A percentile compares a stretch with the other conserved stretches of the same genome.
Evolutionary conservation across 2,888 invertebrate genomes (phyloP).

Genomic region (Ctena decussata): DNA sequence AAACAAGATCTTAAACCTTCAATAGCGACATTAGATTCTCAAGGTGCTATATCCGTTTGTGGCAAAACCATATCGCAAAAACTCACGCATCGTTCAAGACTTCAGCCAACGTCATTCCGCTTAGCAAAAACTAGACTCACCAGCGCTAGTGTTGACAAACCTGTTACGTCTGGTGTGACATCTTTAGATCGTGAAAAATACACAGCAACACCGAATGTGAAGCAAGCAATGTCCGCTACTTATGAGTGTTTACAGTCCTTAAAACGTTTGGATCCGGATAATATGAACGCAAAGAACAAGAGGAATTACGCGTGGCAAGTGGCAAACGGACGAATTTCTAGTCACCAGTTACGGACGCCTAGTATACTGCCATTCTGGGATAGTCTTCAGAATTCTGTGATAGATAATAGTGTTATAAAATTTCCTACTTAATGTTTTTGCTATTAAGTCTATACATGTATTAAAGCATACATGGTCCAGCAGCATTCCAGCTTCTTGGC

Average conservation of each 20-base stretch:
- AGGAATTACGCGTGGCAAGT: slow-evolving; percentile 65
- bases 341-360: slow-evolving; percentile 60
- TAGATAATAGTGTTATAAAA: slow-evolving; percentile 31
- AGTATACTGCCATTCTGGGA: slow-evolving; percentile 67
- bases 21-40: slow-evolving; percentile 38
- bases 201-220: not conserved
- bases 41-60: slow-evolving; percentile 21
- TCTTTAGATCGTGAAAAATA: not conserved
- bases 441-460: no score
- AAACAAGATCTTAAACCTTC: slow-evolving; percentile 57
- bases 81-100: slow-evolving; percentile 34
- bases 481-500: no score
- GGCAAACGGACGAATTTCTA: slow-evolving; percentile 63
- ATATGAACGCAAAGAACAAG: slow-evolving; percentile 51
- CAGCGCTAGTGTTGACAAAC: not conserved
- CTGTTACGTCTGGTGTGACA: not conserved
- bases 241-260: slow-evolving; percentile 51
- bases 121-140: slow-evolving; percentile 28
- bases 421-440: slow-evolving; percentile 33
- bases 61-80: slow-evolving; percentile 23
- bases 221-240: slow-evolving; percentile 38
- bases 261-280: slow-evolving; percentile 55
- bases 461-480: no score
- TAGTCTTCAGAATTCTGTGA: slow-evolving; percentile 49
- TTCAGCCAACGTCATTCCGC: slow-evolving; percentile 58